Percentiles rank a stretch among this genome's conserved stretches.
Conservation (phyloP, 2,113 vertebrate genomes). For the Hassar affinis region DNA sequence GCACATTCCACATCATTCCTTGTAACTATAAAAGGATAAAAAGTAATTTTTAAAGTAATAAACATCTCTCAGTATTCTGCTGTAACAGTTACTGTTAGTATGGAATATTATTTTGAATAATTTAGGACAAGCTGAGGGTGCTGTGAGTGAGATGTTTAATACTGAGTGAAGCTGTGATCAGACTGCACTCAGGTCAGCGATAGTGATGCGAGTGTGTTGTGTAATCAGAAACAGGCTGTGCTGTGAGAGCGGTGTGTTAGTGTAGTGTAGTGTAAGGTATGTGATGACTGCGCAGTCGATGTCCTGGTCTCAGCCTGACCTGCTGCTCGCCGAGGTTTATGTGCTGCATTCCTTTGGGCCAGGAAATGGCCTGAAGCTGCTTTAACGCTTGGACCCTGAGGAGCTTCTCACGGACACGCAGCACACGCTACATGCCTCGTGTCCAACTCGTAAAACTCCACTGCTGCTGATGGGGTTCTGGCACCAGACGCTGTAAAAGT, state of each 20-base stretch:
- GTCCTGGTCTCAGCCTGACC: constrained; percentile 38
- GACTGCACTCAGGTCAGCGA: background rate
- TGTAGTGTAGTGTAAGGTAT: background rate
- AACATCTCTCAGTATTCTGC: background rate
- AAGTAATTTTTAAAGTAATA: background rate
- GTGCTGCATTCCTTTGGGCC: constrained; percentile 72
- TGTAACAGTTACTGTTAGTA: background rate
- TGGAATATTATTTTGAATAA: background rate
- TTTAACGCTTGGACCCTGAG: constrained; percentile 55
- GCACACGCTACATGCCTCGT: constrained; percentile 42
- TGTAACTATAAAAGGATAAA: background rate
- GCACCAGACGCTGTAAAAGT: constrained; percentile 50
- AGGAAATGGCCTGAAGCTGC: constrained; percentile 62
- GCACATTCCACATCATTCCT: background rate
- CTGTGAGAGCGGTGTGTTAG: background rate
- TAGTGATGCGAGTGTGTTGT: background rate
- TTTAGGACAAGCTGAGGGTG: background rate
- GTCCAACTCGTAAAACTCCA: constrained; percentile 41
- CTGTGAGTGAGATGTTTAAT: background rate
- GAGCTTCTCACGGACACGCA: constrained; percentile 59
- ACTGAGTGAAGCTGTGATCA: background rate
- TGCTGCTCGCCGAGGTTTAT: constrained; percentile 55
- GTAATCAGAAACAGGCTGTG: background rate
- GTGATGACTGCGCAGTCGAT: background rate
- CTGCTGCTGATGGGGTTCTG: constrained; percentile 48